Evolutionary conservation across 2,113 vertebrate species (phyloP).

Genomic region (Phodopus roborovskii): DNA sequence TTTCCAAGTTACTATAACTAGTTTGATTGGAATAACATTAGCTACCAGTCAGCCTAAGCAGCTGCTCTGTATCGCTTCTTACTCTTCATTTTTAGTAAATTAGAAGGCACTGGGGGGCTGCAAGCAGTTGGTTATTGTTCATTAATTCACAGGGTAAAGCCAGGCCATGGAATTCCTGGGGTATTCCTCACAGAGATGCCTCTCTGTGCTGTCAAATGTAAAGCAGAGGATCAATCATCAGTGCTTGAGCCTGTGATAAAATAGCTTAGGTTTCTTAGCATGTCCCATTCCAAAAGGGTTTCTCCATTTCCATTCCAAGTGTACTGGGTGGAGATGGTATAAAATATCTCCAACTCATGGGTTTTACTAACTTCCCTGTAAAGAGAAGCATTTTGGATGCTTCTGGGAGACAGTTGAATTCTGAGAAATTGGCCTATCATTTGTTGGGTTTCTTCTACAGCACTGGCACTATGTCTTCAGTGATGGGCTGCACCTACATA

Average conservation of each 20-base stretch:
- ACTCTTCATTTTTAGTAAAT: neutral
- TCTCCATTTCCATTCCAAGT: neutral
- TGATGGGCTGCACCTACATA: neutral
- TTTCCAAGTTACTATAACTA: neutral
- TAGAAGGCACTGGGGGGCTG: neutral
- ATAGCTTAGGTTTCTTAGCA: conserved; percentile 20
- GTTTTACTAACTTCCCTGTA: neutral
- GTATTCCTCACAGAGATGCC: neutral
- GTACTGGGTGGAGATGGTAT: neutral
- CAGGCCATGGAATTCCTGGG: neutral
- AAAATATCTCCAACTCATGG: conserved; percentile 9
- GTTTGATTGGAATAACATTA: neutral
- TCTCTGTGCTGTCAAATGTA: neutral
- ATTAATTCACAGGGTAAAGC: neutral
- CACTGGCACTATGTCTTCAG: neutral
- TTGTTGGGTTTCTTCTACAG: neutral
- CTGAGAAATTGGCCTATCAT: neutral
- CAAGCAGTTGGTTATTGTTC: neutral
- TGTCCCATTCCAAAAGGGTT: neutral
- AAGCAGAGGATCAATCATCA: conserved; percentile 8
- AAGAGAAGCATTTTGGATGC: neutral
- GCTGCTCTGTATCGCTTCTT: neutral
- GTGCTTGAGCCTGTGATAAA: neutral
- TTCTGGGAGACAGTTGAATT: neutral
- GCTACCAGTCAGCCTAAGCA: neutral